These are phyloP conservation scores for Tamias sibiricus DNA, from an alignment of 2,113 vertebrate species.

Conservation along the genomic window DNA sequence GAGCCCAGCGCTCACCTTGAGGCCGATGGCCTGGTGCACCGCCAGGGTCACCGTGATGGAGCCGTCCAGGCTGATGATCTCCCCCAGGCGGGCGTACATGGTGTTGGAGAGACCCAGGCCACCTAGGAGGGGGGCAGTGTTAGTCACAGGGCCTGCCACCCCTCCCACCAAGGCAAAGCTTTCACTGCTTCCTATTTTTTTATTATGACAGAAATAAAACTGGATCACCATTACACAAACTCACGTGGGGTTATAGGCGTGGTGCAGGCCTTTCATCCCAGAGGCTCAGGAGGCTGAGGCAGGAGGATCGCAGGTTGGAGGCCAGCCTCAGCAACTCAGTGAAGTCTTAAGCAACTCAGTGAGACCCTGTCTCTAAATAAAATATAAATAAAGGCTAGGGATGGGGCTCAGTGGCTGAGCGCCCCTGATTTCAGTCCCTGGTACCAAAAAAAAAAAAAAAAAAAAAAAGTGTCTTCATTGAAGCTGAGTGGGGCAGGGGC, in stretches of 20 bases:
- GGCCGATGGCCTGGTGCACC: conserved; percentile 96
- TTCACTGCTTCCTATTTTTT: not conserved
- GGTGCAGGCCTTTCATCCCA: too few relatives aligned
- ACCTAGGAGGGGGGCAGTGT: conserved; percentile 84
- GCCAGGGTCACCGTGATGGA: conserved; percentile 95
- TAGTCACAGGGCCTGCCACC: not conserved
- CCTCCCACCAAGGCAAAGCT: not conserved
- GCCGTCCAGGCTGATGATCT: conserved; percentile 91
- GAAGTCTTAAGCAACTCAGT: too few relatives aligned
- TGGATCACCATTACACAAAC: not conserved
- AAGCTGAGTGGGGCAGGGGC: too few relatives aligned
- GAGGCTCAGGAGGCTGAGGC: too few relatives aligned
- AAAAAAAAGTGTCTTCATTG: too few relatives aligned
- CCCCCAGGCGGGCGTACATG: conserved; percentile 95
- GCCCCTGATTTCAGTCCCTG: too few relatives aligned
- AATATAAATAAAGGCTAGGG: too few relatives aligned
- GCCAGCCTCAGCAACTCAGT: too few relatives aligned
- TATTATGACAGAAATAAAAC: not conserved
- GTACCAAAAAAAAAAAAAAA: too few relatives aligned
- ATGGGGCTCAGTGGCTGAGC: too few relatives aligned
- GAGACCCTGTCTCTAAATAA: too few relatives aligned
- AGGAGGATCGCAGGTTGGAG: too few relatives aligned
- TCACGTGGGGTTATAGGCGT: fast-evolving
- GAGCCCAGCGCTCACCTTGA: conserved; percentile 90
- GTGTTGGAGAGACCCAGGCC: conserved; percentile 97